phyloP scores from a whole-genome alignment of 2,113 vertebrate species.

The Pterocles burchelli region DNA sequence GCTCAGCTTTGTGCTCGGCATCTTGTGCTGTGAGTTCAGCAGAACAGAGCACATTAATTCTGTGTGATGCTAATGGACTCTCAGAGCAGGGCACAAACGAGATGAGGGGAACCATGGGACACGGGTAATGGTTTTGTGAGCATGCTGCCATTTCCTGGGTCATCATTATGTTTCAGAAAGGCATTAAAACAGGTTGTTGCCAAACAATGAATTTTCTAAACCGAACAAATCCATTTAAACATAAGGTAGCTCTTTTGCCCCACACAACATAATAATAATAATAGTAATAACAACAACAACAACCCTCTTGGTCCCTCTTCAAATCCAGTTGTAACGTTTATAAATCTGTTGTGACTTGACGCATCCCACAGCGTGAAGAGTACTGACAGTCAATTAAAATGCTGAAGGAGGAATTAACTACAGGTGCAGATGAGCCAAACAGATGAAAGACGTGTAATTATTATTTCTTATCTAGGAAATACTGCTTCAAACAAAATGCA shows the following conservation, averaged over 20 bases:
- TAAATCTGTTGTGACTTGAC: not conserved
- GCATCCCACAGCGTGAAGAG: not conserved
- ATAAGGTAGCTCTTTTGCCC: not conserved
- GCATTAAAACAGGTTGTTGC: not conserved
- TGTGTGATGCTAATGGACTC: not conserved
- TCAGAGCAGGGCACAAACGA: not conserved
- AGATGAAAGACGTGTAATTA: not conserved
- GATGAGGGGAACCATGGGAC: not conserved
- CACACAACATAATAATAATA: not conserved
- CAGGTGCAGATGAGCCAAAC: not conserved
- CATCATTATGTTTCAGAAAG: not conserved
- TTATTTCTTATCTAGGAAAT: slow-evolving; percentile 10
- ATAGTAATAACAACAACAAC: not conserved
- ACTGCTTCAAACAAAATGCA: not conserved
- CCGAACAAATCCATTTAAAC: not conserved
- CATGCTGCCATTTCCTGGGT: not conserved
- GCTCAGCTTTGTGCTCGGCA: not conserved
- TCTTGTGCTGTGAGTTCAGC: not conserved
- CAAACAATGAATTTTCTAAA: not conserved
- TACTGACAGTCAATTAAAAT: not conserved
- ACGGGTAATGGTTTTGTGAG: not conserved
- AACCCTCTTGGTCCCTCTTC: not conserved
- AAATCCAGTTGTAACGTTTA: not conserved
- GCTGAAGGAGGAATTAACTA: not conserved
- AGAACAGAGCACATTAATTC: not conserved